phyloP scores from a whole-genome alignment of 2,113 vertebrate species.

The Brevimyrus niger region DNA sequence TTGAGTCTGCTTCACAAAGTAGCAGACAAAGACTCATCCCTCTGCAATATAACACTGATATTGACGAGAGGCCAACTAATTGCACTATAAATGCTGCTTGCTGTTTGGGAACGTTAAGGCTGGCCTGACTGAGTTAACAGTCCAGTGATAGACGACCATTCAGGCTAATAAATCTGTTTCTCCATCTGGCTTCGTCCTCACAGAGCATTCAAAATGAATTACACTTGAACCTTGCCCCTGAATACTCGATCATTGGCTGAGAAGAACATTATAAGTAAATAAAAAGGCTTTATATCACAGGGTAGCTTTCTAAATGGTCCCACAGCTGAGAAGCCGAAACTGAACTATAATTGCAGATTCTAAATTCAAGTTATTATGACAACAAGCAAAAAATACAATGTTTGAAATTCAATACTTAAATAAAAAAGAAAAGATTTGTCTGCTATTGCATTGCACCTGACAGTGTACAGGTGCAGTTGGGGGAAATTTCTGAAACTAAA shows the following conservation, averaged over 20 bases:
- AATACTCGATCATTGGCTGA: neutral
- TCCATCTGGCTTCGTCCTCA: neutral
- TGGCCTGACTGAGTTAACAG: neutral
- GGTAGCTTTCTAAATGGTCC: neutral
- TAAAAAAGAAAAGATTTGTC: neutral
- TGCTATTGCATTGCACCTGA: neutral
- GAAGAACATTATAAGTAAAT: neutral
- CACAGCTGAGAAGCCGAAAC: neutral
- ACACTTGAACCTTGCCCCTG: neutral
- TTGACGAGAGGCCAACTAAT: neutral
- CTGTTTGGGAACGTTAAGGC: neutral
- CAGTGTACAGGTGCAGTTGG: neutral
- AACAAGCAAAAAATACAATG: neutral
- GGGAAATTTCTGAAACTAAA: neutral
- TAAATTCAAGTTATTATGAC: neutral
- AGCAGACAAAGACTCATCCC: neutral
- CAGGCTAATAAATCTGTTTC: slow-evolving; percentile 6
- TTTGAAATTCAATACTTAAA: neutral
- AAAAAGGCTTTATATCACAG: neutral
- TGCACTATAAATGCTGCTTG: neutral
- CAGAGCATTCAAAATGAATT: neutral
- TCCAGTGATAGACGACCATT: neutral
- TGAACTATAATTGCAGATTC: neutral
- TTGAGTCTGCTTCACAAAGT: neutral
- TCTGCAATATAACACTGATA: neutral